These are phyloP conservation scores for Chondrilla cf. caribensis DNA, from an alignment of 37 sponge, comb jelly and placozoan genomes.

Conservation along the genomic window DNA sequence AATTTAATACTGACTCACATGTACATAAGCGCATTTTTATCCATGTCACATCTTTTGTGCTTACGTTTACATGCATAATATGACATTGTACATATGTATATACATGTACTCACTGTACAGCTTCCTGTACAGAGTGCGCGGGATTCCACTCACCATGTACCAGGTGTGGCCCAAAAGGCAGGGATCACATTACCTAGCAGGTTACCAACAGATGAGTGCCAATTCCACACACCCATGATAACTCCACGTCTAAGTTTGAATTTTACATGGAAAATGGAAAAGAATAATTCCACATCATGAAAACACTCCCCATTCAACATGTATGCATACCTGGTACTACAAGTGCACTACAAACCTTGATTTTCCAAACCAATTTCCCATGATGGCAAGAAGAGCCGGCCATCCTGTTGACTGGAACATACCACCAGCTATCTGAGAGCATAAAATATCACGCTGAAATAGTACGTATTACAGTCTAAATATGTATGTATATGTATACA, in stretches of 20 bases:
- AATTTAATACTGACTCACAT: too few relatives aligned
- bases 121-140: too few relatives aligned
- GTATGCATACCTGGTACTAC: neutral
- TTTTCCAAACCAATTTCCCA: conserved; percentile 72
- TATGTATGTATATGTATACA: too few relatives aligned
- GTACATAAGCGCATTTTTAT: too few relatives aligned
- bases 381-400: conserved; percentile 64
- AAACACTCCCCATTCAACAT: neutral
- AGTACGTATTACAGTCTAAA: too few relatives aligned
- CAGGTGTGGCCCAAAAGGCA: neutral
- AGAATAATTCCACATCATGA: neutral
- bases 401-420: conserved; percentile 59
- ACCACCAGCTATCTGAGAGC: neutral
- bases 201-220: conserved; percentile 43
- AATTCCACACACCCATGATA: conserved; percentile 42
- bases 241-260: conserved; percentile 33
- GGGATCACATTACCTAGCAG: conserved; percentile 46
- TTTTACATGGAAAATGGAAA: neutral
- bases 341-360: conserved; percentile 30
- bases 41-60: too few relatives aligned
- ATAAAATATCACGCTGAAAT: too few relatives aligned
- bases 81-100: too few relatives aligned
- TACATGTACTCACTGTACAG: too few relatives aligned
- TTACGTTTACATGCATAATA: too few relatives aligned
- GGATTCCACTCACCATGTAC: too few relatives aligned